A percentile compares a stretch with the other conserved stretches of the same genome.
These are phyloP conservation scores for Trinectes maculatus DNA, from an alignment of 2,113 vertebrate species.

Conservation along the genomic window DNA sequence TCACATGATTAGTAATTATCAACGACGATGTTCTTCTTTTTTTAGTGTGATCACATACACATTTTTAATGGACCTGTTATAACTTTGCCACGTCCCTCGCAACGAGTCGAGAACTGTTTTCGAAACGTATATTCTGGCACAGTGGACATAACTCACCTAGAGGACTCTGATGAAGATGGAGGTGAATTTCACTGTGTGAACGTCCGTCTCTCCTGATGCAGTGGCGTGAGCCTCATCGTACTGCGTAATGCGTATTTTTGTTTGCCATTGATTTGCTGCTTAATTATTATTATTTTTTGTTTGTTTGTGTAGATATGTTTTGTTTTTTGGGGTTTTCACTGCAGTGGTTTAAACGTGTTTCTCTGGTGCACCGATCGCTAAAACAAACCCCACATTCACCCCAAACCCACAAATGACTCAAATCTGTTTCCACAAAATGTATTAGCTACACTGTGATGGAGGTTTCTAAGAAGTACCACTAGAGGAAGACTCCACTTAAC, in stretches of 20 bases:
- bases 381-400: background rate
- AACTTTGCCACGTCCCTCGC: constrained; percentile 3
- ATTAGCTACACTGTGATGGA: constrained; percentile 17
- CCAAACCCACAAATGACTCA: too few relatives aligned
- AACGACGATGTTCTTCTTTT: background rate
- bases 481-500: constrained; percentile 45
- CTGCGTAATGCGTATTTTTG: background rate
- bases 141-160: constrained; percentile 5
- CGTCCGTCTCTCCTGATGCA: constrained; percentile 7
- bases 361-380: background rate
- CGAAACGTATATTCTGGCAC: background rate
- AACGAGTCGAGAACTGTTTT: constrained; percentile 2
- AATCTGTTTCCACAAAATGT: too few relatives aligned
- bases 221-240: constrained; percentile 46
- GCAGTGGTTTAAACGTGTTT: background rate
- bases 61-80: constrained; percentile 30
- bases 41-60: background rate
- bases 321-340: background rate
- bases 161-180: background rate
- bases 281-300: too few relatives aligned
- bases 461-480: constrained; percentile 23
- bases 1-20: background rate
- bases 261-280: constrained; percentile 31
- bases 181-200: background rate
- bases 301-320: background rate